Percentiles rank a stretch among this genome's conserved stretches.
Conservation (phyloP, 2,797 vertebrate species). For the Myripristis jacobus region DNA sequence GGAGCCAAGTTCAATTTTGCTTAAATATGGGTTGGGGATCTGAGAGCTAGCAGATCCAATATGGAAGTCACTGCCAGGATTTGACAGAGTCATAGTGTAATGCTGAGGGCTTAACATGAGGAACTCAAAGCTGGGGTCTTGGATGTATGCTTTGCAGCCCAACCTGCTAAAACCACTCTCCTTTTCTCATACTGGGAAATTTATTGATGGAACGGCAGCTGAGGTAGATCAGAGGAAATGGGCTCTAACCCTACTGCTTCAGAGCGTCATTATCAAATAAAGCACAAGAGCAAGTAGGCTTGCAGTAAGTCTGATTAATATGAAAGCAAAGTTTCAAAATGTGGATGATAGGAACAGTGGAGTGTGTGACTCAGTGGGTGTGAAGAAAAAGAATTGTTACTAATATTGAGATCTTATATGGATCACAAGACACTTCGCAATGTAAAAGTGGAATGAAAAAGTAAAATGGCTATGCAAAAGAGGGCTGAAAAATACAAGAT, state of each 20-base stretch:
- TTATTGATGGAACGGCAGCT: constrained; percentile 46
- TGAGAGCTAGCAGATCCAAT: constrained; percentile 71
- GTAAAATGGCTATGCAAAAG: constrained; percentile 36
- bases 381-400: constrained; percentile 34
- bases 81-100: constrained; percentile 67
- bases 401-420: constrained; percentile 38
- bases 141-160: constrained; percentile 49
- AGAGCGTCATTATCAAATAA: neutral
- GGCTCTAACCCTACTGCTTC: constrained; percentile 15
- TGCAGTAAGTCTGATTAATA: neutral
- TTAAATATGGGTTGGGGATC: constrained; percentile 72
- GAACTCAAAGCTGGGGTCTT: constrained; percentile 48
- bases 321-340: neutral
- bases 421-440: constrained; percentile 33
- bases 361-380: constrained; percentile 25
- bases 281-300: constrained; percentile 3
- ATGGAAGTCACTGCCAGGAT: constrained; percentile 69
- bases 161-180: constrained; percentile 31
- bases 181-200: constrained; percentile 40
- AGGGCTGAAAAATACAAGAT: constrained; percentile 27
- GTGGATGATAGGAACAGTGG: constrained; percentile 18
- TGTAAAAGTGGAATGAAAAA: constrained; percentile 22
- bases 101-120: constrained; percentile 62
- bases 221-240: constrained; percentile 23
- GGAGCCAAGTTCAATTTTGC: constrained; percentile 70